Conservation (phyloP, 2,888 invertebrate genomes). For the Leptura quadrifasciata region DNA sequence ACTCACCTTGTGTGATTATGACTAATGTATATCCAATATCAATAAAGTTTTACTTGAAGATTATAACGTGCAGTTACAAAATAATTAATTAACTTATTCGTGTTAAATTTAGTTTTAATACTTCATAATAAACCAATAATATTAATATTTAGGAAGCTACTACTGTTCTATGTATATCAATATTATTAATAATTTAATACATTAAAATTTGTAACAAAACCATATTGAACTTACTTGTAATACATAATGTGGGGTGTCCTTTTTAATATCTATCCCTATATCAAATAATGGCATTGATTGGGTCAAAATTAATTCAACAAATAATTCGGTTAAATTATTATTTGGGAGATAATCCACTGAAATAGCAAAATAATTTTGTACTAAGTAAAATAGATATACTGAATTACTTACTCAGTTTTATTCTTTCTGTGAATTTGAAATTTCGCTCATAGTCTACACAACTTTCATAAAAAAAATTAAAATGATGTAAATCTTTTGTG, state of each 20-base stretch:
- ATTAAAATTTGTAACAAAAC: too few species aligned
- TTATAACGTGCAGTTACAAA: too few species aligned
- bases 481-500: slow-evolving; percentile 5
- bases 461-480: slow-evolving; percentile 19
- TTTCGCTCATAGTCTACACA: slow-evolving; percentile 10
- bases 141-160: too few species aligned
- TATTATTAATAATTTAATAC: too few species aligned
- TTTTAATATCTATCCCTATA: slow-evolving; percentile 19
- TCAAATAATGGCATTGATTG: slow-evolving; percentile 33
- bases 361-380: background rate
- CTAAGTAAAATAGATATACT: background rate
- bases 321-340: slow-evolving; percentile 12
- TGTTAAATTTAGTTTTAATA: too few species aligned
- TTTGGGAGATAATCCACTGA: slow-evolving; percentile 10
- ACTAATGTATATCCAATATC: too few species aligned
- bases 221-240: background rate
- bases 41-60: too few species aligned
- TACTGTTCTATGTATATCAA: too few species aligned
- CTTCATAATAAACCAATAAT: too few species aligned
- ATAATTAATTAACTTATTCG: too few species aligned
- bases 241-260: background rate
- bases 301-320: slow-evolving; percentile 31
- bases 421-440: slow-evolving; percentile 1
- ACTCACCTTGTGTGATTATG: too few species aligned
- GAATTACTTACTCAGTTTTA: slow-evolving; percentile 24